Base-by-base conservation (phyloP, 2,797 vertebrate genomes). In the Tangara arthus region DNA sequence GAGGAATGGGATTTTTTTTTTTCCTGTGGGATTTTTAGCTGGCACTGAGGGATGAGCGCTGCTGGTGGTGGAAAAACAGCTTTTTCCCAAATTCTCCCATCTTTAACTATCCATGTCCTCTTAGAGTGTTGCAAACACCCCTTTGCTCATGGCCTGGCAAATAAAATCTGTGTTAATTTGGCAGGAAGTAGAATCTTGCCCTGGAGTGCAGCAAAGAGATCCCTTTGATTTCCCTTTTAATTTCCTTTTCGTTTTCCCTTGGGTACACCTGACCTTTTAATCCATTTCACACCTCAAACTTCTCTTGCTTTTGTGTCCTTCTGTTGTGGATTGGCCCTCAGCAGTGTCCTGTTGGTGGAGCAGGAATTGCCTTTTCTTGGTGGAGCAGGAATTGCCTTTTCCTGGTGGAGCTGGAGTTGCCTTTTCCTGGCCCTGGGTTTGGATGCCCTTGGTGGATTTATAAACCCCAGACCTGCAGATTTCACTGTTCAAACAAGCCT, bases 271-370 rank as follows among this genome's bases (percentile, higher is more conserved):
- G 57, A 56, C 63, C 37, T 66, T 66, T 71, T 30, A 24, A 71
- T 56, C 68, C 52, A 0, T 73, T 73, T 73, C 70, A 18, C 52
- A 15, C 49, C 60, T 78, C 64, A 4, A 2, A n/a, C 14, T 70
- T 61, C 0, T 0, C 50, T 53, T 15, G 3, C 9, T 4, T 49
- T 75, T 4, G 6, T 18, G 24, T 23, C 53, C 32, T 21, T 18
- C 4, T 14, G 19, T 12, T 7, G 30, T 20, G 84, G 15, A 0
- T 34, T 4, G 35, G 27, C 10, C 2, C 15, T 23, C 24, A 6
- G 37, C 14, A 3, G 0, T 5, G 10, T 39, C 30, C 64, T 11
- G 14, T 7, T 8, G 12, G 22, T 2, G 10, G 18, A 30, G 7
- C 46, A 14, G 22, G 46, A 46, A 5, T 55, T 39, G 8, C 27